Evolutionary conservation across 2,113 vertebrate genomes (phyloP).

Genomic region (Salvator merianae): DNA sequence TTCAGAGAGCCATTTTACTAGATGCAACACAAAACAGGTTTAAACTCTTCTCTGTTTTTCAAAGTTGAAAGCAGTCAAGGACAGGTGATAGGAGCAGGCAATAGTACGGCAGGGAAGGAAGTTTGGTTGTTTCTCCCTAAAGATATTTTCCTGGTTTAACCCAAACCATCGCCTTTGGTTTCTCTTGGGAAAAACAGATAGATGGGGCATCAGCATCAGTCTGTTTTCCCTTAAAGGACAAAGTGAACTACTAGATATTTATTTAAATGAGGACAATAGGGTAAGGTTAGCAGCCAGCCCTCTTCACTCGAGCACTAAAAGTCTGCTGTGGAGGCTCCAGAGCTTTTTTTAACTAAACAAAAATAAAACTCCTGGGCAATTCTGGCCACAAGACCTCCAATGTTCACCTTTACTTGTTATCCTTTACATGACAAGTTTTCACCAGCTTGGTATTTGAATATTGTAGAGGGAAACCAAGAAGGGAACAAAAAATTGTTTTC

Average conservation of each 20-base stretch:
- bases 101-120: too few relatives aligned
- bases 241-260: background rate
- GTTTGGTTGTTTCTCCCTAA: background rate
- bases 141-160: background rate
- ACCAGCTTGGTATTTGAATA: background rate
- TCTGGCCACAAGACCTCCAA: background rate
- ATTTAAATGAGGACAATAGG: background rate
- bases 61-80: background rate
- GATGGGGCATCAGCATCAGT: background rate
- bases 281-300: background rate
- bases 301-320: background rate
- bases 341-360: background rate
- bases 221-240: background rate
- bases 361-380: too few relatives aligned
- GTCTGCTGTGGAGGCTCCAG: background rate
- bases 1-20: background rate
- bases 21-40: background rate
- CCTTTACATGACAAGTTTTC: too few relatives aligned
- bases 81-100: background rate
- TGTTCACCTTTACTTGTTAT: background rate
- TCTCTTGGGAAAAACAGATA: background rate
- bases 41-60: background rate
- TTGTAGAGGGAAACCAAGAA: background rate
- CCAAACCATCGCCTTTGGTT: background rate
- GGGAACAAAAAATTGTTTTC: constrained; percentile 32